Base-by-base conservation (phyloP, 2,113 vertebrate genomes). In the Apodemus speciosus region DNA sequence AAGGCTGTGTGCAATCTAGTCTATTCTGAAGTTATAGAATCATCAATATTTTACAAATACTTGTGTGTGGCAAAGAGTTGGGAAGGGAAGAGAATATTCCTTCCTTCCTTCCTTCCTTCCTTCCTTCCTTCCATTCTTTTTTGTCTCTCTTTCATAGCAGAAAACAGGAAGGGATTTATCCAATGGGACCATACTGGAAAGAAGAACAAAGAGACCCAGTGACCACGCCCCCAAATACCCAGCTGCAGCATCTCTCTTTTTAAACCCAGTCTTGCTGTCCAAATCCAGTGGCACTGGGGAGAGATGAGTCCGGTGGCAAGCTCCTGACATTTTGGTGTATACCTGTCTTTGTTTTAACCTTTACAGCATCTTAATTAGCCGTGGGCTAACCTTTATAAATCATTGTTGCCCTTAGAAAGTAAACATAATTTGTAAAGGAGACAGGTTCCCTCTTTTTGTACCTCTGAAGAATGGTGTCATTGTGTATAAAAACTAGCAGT, bases 311-410 rank as follows among this genome's bases (percentile, higher is more conserved):
- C n/a, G 46, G 88, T n/a, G 49, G 60, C 80, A 73, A 86, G 56
- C 38, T 83, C 71, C 69, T 58, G 79, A 91, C 86, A 85, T 88
- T 91, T 83, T 85, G 23, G 51, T 69, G 51, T 23, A 91, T 43
- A 76, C 64, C 83, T 95, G 69, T 91, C 86, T 94, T 86, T 32
- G 66, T 81, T 95, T 95, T 92, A 94, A 95, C 93, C 75, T 94
- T 95, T 92, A 92, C 88, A 88, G 80, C 95, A 80, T 85, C 88
- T 94, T 90, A 94, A 89, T 95, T 93, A 94, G 89, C 92, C 49
- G 1, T 64, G 76, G 83, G 13, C 6, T 62, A 88, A 85, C 87
- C 72, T 92, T 87, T 38, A 91, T 58, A 71, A 95, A 85, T 87
- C 84, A 91, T 3, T 30, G 4, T 92, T 87, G 75, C 56, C 93